Percentiles rank a stretch among this genome's conserved stretches.
Conservation (phyloP, 2,888 invertebrate genomes). For the Drosophila mulleri region DNA sequence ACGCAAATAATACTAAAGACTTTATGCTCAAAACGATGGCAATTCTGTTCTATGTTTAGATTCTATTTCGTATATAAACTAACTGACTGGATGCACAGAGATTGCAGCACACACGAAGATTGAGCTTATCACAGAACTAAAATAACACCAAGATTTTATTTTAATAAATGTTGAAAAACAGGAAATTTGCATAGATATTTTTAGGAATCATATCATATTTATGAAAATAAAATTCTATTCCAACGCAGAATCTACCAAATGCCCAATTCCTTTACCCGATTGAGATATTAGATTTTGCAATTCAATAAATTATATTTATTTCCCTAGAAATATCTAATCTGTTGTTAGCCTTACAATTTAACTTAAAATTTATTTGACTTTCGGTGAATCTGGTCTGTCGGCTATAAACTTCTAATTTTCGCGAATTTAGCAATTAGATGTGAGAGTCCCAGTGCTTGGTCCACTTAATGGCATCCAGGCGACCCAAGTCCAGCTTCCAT, state of each 20-base stretch:
- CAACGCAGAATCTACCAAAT: background rate
- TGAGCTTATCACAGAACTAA: background rate
- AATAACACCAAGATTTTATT: background rate
- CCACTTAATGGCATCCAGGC: slow-evolving; percentile 64
- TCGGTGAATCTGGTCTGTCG: background rate
- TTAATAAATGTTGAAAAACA: background rate
- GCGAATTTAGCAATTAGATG: slow-evolving; percentile 45
- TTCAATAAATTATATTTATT: background rate
- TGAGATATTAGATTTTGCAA: background rate
- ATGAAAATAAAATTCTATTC: background rate
- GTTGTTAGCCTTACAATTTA: background rate
- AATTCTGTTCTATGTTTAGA: background rate
- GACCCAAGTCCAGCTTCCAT: slow-evolving; percentile 81
- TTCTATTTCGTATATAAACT: background rate
- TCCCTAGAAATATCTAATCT: background rate
- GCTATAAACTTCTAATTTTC: background rate
- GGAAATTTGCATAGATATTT: background rate
- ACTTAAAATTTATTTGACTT: background rate
- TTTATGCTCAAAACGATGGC: background rate
- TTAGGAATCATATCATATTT: background rate
- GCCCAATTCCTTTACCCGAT: background rate
- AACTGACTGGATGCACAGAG: background rate
- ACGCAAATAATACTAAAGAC: background rate
- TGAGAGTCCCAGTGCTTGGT: slow-evolving; percentile 73
- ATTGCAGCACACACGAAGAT: background rate